phyloP scores from a whole-genome alignment of 2,888 invertebrate species.

The Atethmia centrago region DNA sequence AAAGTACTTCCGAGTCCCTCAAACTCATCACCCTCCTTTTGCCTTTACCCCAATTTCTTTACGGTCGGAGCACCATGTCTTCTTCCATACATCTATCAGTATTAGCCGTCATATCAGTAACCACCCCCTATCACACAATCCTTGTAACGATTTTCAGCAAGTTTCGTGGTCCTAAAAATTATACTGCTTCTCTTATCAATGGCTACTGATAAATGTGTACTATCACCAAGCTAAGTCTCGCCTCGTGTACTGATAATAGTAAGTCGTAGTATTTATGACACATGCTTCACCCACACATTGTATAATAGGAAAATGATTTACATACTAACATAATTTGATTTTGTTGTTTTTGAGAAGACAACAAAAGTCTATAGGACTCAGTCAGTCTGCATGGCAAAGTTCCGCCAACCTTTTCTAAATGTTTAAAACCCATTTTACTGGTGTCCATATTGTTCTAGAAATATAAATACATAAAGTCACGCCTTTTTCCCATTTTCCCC shows the following conservation, averaged over 20 bases:
- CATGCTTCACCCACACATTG: conserved; percentile 21
- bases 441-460: background rate
- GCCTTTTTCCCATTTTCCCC: no score
- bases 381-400: background rate
- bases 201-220: conserved; percentile 28
- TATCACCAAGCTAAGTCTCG: conserved; percentile 7
- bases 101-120: background rate
- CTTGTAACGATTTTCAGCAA: background rate
- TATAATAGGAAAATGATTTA: background rate
- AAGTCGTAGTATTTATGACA: conserved; percentile 15
- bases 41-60: background rate
- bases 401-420: background rate
- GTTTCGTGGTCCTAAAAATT: conserved; percentile 5
- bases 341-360: background rate
- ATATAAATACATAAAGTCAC: no score
- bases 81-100: background rate
- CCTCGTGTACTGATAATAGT: conserved; percentile 25
- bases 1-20: background rate
- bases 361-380: background rate
- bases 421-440: background rate
- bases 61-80: background rate
- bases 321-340: background rate
- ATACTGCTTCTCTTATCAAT: conserved; percentile 33
- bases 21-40: background rate
- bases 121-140: background rate